Evolutionary conservation across 2,113 vertebrate species (phyloP).

Genomic region (Gracilinanus agilis): DNA sequence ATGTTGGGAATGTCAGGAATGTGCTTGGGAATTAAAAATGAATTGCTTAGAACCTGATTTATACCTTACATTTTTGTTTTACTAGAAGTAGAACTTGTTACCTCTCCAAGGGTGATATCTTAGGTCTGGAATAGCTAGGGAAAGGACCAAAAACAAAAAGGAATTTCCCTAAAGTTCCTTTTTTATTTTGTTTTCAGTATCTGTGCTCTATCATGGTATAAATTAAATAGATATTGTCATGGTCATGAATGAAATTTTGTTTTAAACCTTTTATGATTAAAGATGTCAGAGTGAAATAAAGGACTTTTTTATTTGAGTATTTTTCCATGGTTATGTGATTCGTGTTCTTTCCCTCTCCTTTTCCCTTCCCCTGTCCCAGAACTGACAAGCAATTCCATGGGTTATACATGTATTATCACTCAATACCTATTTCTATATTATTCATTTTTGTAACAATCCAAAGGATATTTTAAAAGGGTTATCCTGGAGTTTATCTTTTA

Average conservation of each 20-base stretch:
- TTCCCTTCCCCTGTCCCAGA: no score
- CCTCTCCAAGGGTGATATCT: slow-evolving; percentile 13
- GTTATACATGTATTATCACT: no score
- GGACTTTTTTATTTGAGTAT: neutral
- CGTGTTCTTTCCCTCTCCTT: no score
- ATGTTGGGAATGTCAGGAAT: neutral
- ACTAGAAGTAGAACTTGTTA: neutral
- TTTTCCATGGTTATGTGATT: no score
- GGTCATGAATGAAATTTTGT: slow-evolving; percentile 14
- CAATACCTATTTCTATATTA: no score
- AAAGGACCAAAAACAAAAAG: neutral
- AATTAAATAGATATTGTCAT: slow-evolving; percentile 35
- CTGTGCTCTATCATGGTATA: slow-evolving; percentile 15
- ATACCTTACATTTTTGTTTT: neutral
- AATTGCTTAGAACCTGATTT: neutral
- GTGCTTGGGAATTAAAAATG: slow-evolving; percentile 19
- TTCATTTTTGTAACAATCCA: no score
- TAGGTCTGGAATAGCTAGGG: slow-evolving; percentile 12
- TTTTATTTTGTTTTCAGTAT: slow-evolving; percentile 31
- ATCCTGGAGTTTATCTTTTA: slow-evolving; percentile 19
- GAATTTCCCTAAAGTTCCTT: neutral
- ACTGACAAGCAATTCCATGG: no score
- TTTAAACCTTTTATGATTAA: neutral
- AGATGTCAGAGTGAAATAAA: slow-evolving; percentile 8
- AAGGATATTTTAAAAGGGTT: slow-evolving; percentile 29